Evolutionary conservation across 2,888 invertebrate species (phyloP), one percentile per base, ranked within the genome.

Genomic region (Odontocolon sp.): DNA sequence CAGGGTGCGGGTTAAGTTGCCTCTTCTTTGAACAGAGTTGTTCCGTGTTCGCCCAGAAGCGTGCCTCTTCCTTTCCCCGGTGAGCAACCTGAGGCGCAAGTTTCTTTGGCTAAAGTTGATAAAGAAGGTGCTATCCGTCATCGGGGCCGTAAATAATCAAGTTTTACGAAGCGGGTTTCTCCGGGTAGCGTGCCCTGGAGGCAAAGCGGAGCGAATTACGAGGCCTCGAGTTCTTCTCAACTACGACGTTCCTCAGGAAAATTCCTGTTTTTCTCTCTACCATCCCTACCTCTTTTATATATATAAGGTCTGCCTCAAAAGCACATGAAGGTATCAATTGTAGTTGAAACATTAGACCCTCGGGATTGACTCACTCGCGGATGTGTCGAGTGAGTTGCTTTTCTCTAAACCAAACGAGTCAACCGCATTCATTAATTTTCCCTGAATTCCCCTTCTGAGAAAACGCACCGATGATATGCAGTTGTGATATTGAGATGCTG

Each of bases 61-160:
- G 11, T 8, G 18, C 21, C 18, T 31, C 45, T n/a, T 21, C 8
- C 61, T 31, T 4, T 33, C 11, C 11, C 6, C 31, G 31, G 4
- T 11, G 8, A 11, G 21, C 31, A 33, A 14, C 31, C 31, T 45
- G 45, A 3, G 59, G 61, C 61, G 11, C 33, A n/a, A 18, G 16
- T 61, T 61, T 21, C 42, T 56, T 54, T 14, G 31, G 56, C 6
- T 56, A 40, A 40, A 42, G 56, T 56, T 56, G 56, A 56, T 67
- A 42, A 67, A 42, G 31, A 66, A 23, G 42, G 11, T 56, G 57
- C 56, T 72, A 50, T 63, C 59, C 54, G 76, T 76, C 71, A 72
- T 52, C 47, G 33, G 21, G 59, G 64, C n/a, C 71, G 71, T 71
- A 72, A 76, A 66, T 76, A 72, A 76, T 59, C 42, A 59, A 72